Conservation (phyloP, 1,140 invertebrate species). For the Diploscapter pachys region DNA sequence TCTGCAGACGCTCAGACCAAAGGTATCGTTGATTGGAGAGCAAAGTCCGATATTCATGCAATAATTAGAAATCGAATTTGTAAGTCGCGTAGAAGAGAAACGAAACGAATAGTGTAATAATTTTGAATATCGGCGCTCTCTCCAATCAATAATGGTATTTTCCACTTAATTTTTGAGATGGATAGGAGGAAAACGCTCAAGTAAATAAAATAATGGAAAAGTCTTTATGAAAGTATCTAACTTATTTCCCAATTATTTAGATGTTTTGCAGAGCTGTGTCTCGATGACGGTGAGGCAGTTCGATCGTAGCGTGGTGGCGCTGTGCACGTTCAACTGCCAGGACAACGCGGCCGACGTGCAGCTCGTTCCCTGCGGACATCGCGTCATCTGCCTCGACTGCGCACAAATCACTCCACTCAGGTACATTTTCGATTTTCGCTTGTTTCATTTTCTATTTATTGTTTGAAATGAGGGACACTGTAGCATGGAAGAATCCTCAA, state of each 20-base stretch:
- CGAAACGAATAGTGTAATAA: background rate
- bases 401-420: slow-evolving; percentile 64
- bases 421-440: no score
- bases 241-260: no score
- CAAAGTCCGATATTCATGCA: no score
- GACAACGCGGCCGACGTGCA: slow-evolving; percentile 64
- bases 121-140: background rate
- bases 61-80: no score
- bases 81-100: background rate
- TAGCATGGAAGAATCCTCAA: no score
- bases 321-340: slow-evolving; percentile 29
- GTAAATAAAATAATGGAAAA: no score
- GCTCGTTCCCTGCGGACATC: slow-evolving; percentile 74
- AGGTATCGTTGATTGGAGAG: background rate
- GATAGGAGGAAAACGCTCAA: no score
- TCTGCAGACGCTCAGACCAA: slow-evolving; percentile 5
- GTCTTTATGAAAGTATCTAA: background rate
- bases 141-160: background rate
- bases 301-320: slow-evolving; percentile 14
- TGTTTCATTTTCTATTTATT: no score
- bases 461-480: no score
- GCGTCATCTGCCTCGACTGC: slow-evolving; percentile 74
- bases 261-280: background rate
- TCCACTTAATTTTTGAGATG: background rate
- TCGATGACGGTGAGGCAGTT: slow-evolving; percentile 18